Evolutionary conservation across 2,888 invertebrate species (phyloP).

Genomic region (Entomobrya proxima): DNA sequence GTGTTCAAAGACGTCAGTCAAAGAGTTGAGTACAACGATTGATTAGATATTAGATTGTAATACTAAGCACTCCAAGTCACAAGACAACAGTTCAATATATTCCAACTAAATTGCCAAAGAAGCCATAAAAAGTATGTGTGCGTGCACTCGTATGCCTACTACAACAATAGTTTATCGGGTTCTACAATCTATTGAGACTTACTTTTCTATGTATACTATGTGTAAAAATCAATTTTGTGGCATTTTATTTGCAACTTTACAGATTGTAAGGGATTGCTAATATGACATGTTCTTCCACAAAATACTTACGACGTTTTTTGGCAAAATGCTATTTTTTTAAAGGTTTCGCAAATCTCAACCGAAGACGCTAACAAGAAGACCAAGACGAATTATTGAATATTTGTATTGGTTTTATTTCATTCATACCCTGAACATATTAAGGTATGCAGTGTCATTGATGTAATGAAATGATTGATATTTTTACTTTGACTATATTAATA

Average conservation of each 20-base stretch:
- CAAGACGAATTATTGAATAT: neutral
- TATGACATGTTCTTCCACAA: neutral
- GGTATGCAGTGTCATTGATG: too few relatives aligned
- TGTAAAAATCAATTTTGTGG: too few relatives aligned
- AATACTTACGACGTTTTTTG: neutral
- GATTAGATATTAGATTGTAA: neutral
- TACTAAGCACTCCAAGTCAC: neutral
- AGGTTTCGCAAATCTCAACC: constrained; percentile 27
- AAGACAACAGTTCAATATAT: constrained; percentile 11
- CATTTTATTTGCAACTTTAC: neutral
- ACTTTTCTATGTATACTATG: too few relatives aligned
- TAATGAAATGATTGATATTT: too few relatives aligned
- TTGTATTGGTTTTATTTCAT: neutral
- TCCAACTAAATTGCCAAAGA: constrained; percentile 23
- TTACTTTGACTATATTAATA: too few relatives aligned
- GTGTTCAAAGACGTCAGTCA: neutral
- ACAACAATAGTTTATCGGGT: neutral
- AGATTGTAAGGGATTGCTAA: neutral
- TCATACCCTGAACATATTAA: too few relatives aligned
- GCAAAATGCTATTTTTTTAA: neutral
- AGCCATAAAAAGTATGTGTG: constrained; percentile 22
- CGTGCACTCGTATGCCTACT: neutral
- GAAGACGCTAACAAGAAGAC: neutral
- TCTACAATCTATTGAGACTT: neutral
- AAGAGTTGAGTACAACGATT: neutral